Base-by-base conservation (phyloP, 2,888 invertebrate species). In the Drosophila borborema region DNA sequence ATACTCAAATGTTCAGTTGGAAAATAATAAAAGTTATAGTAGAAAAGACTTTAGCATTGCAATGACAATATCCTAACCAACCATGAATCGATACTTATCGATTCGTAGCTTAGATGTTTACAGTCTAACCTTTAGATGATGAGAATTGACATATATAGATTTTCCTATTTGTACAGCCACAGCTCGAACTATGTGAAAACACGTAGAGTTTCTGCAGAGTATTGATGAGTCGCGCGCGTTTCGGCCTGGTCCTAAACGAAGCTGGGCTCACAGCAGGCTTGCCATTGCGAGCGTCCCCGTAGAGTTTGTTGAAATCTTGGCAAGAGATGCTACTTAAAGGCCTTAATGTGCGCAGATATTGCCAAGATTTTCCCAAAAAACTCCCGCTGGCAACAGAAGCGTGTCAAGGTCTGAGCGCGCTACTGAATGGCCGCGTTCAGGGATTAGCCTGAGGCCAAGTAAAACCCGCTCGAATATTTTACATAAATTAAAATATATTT, bases 391-490 rank as follows among this genome's bases (percentile, higher is more conserved):
- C 81, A 80, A 85, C 89, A 81, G 91, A 90, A 91, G 92, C 91
- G 88, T 91, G 91, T 89, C 92, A 91, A 91, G 91, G 91, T 75
- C 82, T n/a, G 63, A 20, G n/a, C n/a, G n/a, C 8, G 65, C 90
- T 90, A 83, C 91, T 83, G 69, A 84, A 74, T 80, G 78, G 79
- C 38, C 67, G 49, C 55, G 51, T 28, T 28, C n/a, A 10, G 61
- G 67, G 51, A 54, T 34, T 16, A n/a, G 53, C 23, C 31, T 40
- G 34, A 40, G 3, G 20, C 10, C 28, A 54, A 53, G 43, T 53
- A 48, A 70, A 46, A 63, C 49, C 38, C 28, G 40, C n/a, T 28
- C 51, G 51, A 10, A 16, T 49, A 48, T 58, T 51, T 51, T 34
- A 20, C n/a, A 82, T 67, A 71, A 88, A 53, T 79, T 60, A 63